Conservation (phyloP, 2,113 vertebrate genomes). For the Azemiops feae region DNA sequence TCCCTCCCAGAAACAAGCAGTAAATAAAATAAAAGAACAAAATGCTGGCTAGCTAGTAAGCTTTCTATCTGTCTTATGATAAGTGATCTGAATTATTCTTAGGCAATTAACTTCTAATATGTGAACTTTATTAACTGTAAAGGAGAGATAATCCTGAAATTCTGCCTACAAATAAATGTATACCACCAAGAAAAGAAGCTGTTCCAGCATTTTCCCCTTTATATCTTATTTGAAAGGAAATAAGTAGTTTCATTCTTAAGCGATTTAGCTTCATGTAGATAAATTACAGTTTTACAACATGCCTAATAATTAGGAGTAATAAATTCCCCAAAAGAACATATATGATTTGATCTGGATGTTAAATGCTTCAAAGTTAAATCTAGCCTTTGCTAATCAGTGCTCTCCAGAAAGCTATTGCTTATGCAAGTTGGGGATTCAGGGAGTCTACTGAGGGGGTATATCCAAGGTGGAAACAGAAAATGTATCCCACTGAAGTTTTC, state of each 20-base stretch:
- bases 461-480: neutral
- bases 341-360: neutral
- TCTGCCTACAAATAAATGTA: neutral
- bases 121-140: neutral
- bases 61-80: neutral
- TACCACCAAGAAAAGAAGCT: neutral
- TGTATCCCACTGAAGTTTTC: neutral
- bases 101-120: neutral
- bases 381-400: neutral
- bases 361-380: neutral
- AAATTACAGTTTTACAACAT: neutral
- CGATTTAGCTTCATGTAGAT: neutral
- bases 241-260: neutral
- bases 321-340: neutral
- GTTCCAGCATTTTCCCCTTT: neutral
- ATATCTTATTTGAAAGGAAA: conserved; percentile 9
- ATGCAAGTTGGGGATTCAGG: neutral
- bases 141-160: neutral
- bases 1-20: neutral
- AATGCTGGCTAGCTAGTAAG: neutral
- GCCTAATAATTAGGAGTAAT: neutral
- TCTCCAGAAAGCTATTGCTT: neutral
- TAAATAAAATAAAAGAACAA: neutral
- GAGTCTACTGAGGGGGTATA: neutral
- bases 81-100: neutral